Percentiles rank a stretch among this genome's conserved stretches.
Evolutionary conservation across 2,113 vertebrate species (phyloP).

Genomic region (Passer domesticus): DNA sequence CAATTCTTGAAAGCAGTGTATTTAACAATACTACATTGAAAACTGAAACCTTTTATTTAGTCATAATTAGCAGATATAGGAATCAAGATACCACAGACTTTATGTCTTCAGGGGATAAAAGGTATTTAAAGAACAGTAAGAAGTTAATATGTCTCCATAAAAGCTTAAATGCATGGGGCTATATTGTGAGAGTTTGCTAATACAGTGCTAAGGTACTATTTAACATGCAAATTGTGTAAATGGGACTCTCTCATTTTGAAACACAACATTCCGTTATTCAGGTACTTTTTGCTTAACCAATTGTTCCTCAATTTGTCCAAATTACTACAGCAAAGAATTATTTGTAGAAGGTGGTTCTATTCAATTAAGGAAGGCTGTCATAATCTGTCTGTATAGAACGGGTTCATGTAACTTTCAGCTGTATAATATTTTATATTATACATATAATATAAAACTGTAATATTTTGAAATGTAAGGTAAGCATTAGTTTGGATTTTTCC

Average conservation of each 20-base stretch:
- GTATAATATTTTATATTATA: background rate
- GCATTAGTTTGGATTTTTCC: background rate
- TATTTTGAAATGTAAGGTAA: background rate
- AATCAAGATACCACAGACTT: background rate
- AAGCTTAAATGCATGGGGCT: background rate
- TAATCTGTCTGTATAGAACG: background rate
- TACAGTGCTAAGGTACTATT: background rate
- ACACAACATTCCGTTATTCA: background rate
- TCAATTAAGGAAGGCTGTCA: background rate
- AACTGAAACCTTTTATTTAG: conserved; percentile 33
- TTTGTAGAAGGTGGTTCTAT: background rate
- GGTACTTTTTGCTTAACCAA: background rate
- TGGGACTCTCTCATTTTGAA: background rate
- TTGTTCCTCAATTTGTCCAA: background rate
- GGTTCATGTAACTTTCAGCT: background rate
- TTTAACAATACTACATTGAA: background rate
- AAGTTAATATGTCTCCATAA: background rate
- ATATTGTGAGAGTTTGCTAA: background rate
- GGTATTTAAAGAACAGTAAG: background rate
- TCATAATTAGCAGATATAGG: background rate
- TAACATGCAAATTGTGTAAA: background rate
- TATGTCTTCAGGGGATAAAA: background rate
- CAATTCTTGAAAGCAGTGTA: background rate
- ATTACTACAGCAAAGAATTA: background rate
- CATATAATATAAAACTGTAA: background rate